Conservation (phyloP, 2,888 invertebrate genomes). For the Abrostola triplasia region DNA sequence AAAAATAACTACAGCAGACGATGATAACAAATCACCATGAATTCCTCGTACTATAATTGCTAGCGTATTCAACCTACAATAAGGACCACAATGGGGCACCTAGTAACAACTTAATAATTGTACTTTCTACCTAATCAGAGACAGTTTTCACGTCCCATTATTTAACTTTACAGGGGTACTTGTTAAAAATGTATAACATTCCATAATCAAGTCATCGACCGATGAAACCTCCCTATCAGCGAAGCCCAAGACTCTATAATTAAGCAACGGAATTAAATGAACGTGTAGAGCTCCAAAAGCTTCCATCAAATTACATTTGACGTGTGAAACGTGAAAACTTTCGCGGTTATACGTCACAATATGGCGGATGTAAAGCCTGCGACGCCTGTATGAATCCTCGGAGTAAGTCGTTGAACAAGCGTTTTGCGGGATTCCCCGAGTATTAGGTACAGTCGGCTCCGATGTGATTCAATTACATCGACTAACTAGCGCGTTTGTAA, state of each 20-base stretch:
- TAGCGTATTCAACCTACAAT: too few relatives aligned
- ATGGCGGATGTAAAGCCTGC: slow-evolving; percentile 11
- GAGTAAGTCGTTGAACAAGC: slow-evolving; percentile 52
- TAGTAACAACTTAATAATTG: too few relatives aligned
- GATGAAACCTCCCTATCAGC: too few relatives aligned
- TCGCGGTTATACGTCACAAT: slow-evolving; percentile 45
- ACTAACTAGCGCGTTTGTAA: slow-evolving; percentile 42
- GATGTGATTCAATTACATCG: slow-evolving; percentile 53
- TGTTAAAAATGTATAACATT: too few relatives aligned
- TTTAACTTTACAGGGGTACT: too few relatives aligned
- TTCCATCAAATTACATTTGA: slow-evolving; percentile 48
- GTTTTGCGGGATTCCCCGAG: slow-evolving; percentile 50
- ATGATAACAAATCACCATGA: too few relatives aligned
- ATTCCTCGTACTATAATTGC: too few relatives aligned
- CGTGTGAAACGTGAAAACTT: slow-evolving; percentile 43
- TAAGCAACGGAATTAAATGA: slow-evolving; percentile 26
- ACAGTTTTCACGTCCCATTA: too few relatives aligned
- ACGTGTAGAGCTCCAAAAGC: slow-evolving; percentile 31
- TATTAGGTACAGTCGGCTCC: slow-evolving; percentile 39
- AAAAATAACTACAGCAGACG: too few relatives aligned
- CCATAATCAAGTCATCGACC: too few relatives aligned
- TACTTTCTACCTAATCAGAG: too few relatives aligned
- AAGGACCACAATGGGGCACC: too few relatives aligned
- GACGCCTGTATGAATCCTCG: slow-evolving; percentile 36
- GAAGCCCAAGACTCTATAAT: background rate